phyloP scores from a whole-genome alignment of 2,113 vertebrate species.

The Brienomyrus brachyistius region DNA sequence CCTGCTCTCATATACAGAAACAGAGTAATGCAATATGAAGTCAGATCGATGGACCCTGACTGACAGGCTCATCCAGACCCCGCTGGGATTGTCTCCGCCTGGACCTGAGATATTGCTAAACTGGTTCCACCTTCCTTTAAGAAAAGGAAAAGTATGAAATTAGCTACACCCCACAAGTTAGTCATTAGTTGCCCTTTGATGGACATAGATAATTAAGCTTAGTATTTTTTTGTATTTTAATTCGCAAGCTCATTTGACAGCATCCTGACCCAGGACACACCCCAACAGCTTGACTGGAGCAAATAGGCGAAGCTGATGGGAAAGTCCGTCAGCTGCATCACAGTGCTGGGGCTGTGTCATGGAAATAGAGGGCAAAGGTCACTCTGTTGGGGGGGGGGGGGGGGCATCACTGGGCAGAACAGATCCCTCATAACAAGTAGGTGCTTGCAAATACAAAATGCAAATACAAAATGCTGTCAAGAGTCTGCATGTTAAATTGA shows the following conservation, averaged over 20 bases:
- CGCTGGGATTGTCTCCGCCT: neutral
- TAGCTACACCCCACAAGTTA: slow-evolving; percentile 56
- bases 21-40: neutral
- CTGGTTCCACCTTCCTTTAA: slow-evolving; percentile 12
- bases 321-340: slow-evolving; percentile 34
- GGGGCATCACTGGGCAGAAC: neutral
- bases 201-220: slow-evolving; percentile 64
- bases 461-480: neutral
- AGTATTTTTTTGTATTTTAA: slow-evolving; percentile 30
- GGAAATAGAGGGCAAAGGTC: slow-evolving; percentile 13
- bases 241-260: slow-evolving; percentile 28
- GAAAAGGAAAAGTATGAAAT: slow-evolving; percentile 50
- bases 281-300: slow-evolving; percentile 33
- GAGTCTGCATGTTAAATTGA: slow-evolving; percentile 1
- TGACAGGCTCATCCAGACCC: no score
- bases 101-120: neutral
- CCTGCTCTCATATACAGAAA: neutral
- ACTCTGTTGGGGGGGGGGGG: neutral
- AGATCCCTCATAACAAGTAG: neutral
- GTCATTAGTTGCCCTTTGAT: slow-evolving; percentile 66
- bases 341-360: slow-evolving; percentile 24
- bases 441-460: neutral
- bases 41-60: neutral
- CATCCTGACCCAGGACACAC: slow-evolving; percentile 28
- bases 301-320: slow-evolving; percentile 33